phyloP scores from a whole-genome alignment of 2,113 vertebrate species.

The Microcebus tavaratra region DNA sequence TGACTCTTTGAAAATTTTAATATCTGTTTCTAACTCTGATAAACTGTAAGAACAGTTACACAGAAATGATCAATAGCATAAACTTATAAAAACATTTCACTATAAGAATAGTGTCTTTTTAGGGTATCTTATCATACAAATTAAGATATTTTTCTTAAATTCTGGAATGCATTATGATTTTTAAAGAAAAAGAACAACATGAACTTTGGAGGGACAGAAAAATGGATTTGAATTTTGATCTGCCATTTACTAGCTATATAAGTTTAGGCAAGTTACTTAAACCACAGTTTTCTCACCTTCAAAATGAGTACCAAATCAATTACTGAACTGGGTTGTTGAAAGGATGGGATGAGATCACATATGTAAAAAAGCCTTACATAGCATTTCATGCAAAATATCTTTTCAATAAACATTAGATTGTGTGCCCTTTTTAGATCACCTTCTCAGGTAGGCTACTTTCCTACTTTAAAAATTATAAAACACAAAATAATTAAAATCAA shows the following conservation, averaged over 20 bases:
- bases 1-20: slow-evolving; percentile 96
- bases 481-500: not conserved
- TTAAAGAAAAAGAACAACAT: not conserved
- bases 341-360: not conserved
- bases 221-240: not conserved
- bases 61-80: not conserved
- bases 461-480: not conserved
- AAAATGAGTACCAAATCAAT: not conserved
- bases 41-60: slow-evolving; percentile 85
- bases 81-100: not conserved
- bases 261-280: not conserved
- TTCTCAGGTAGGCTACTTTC: not conserved
- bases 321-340: not conserved
- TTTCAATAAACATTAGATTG: not conserved
- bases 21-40: slow-evolving; percentile 97
- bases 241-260: not conserved
- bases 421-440: not conserved
- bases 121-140: not conserved
- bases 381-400: not conserved
- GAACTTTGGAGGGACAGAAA: not conserved
- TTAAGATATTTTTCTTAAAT: not conserved
- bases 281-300: not conserved
- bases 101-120: not conserved
- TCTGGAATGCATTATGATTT: not conserved
- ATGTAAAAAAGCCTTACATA: not conserved